Conservation (phyloP, 2,888 invertebrate genomes). For the Globia sparganii region DNA sequence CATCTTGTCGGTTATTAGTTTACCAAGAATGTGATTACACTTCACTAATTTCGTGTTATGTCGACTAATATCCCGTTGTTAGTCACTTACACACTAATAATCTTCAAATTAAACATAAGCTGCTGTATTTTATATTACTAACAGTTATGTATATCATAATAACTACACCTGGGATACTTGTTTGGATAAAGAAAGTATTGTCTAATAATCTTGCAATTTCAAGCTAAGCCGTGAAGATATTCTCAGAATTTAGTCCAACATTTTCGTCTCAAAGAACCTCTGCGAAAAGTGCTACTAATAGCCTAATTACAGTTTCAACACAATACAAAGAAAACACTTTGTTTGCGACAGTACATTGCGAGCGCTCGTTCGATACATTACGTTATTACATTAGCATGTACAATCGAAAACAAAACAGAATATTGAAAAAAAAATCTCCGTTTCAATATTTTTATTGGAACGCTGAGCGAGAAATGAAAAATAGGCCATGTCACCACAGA, state of each 20-base stretch:
- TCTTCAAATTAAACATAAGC: neutral
- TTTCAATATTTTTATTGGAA: constrained; percentile 43
- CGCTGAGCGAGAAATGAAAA: constrained; percentile 22
- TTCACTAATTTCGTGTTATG: constrained; percentile 8
- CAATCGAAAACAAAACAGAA: constrained; percentile 53
- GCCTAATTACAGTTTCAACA: constrained; percentile 14
- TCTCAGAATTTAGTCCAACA: neutral
- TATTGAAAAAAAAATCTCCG: constrained; percentile 43
- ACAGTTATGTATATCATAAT: neutral
- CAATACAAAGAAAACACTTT: constrained; percentile 47
- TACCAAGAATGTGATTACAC: constrained; percentile 2
- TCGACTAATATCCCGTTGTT: constrained; percentile 6
- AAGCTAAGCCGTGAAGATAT: neutral
- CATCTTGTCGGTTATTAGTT: constrained; percentile 1
- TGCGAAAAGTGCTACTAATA: neutral
- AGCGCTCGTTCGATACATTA: constrained; percentile 50
- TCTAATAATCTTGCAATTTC: neutral
- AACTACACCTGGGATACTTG: neutral
- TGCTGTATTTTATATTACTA: neutral
- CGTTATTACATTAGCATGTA: constrained; percentile 66
- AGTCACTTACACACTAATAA: neutral
- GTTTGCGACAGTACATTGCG: constrained; percentile 32
- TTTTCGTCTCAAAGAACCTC: neutral
- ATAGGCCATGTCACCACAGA: constrained; percentile 43
- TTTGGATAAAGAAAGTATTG: neutral